Conservation (phyloP, 2,888 invertebrate genomes). For the Coelopa pilipes region DNA sequence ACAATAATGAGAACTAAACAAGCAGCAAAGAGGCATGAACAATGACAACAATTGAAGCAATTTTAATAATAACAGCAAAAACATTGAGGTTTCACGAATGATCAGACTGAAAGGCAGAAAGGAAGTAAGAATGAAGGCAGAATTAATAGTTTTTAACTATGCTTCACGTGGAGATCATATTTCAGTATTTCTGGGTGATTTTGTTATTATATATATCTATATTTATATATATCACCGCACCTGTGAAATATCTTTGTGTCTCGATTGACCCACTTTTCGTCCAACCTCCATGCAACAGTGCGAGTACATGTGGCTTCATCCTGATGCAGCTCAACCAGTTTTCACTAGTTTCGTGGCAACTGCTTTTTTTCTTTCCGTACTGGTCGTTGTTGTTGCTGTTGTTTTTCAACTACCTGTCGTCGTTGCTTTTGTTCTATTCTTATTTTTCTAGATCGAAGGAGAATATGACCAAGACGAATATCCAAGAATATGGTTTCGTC, state of each 20-base stretch:
- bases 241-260: slow-evolving; percentile 40
- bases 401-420: neutral
- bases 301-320: neutral
- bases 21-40: too few species aligned
- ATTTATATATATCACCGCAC: slow-evolving; percentile 33
- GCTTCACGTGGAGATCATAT: neutral
- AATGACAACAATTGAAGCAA: too few species aligned
- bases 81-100: neutral
- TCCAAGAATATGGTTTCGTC: too few species aligned
- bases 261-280: slow-evolving; percentile 54
- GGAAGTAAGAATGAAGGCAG: too few species aligned
- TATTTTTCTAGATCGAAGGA: too few species aligned
- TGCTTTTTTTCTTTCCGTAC: slow-evolving; percentile 16
- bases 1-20: too few species aligned
- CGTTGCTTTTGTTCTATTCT: too few species aligned
- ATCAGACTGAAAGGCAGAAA: too few species aligned
- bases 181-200: slow-evolving; percentile 34
- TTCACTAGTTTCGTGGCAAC: slow-evolving; percentile 42
- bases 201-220: slow-evolving; percentile 23
- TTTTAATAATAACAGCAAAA: neutral
- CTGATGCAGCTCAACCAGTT: slow-evolving; percentile 46
- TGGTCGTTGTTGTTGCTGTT: slow-evolving; percentile 4
- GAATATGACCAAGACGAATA: too few species aligned
- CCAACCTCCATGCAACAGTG: slow-evolving; percentile 27
- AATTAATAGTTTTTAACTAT: too few species aligned